Evolutionary conservation across 2,797 vertebrate species (phyloP), one percentile per base, ranked within the genome.

Genomic region (Trachops cirrhosus): DNA sequence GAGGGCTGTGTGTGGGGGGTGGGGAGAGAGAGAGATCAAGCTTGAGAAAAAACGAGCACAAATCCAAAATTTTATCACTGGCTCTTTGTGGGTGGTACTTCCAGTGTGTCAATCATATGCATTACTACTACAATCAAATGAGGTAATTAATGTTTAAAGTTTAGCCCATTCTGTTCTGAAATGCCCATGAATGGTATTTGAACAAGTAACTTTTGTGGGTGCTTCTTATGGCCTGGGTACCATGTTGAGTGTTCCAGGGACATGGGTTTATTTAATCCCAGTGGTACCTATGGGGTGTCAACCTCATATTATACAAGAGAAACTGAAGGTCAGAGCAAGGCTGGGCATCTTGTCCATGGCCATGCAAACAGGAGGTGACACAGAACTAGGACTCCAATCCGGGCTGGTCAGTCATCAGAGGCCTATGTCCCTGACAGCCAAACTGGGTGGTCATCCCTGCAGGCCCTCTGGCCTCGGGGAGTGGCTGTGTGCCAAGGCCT

Each of bases 41-140:
- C n/a, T n/a, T n/a, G n/a, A 68, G 9, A 22, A 9, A 37, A 19
- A 68, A 19, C 22, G 34, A 39, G 3, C 3, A 5, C 0, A 0
- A 15, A 16, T 44, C 19, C 44, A 77, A 46, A 44, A 11, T 3
- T 21, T 59, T 21, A 39, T 22, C 32, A 1, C 9, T 3, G 22
- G 50, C 52, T 54, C 77, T 39, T n/a, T 80, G 62, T 32, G 29
- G 57, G 64, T n/a, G 44, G 48, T 6, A 37, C 22, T 91, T 48
- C 1, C 2, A 6, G 9, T 48, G 41, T 91, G 68, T 19, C 37
- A 82, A 32, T 64, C 59, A 82, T 57, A 4, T 24, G 19, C 39
- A 41, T 59, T 32, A 88, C 34, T 9, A 32, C 8, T 73, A 18
- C n/a, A 34, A 41, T 70, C 90, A 57, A 34, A 89, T 2, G 29